Base-by-base conservation (phyloP, 2,113 vertebrate species). In the Epinephelus moara region DNA sequence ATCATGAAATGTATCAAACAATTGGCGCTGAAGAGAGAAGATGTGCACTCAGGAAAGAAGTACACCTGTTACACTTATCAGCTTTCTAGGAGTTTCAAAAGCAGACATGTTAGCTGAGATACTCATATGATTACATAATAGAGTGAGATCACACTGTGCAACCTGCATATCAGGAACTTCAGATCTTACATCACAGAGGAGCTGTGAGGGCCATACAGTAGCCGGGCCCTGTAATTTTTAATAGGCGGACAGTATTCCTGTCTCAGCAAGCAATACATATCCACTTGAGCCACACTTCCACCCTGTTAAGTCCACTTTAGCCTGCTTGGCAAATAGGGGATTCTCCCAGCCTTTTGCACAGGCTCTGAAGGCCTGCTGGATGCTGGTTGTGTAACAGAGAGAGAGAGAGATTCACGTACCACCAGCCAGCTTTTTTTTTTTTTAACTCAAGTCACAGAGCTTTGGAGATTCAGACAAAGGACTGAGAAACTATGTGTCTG, bases 251-350 rank as follows among this genome's bases (percentile, higher is more conserved):
- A 78, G 37, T 71, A 67, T 82, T 88, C 76, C 62, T 77, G 53
- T 85, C 78, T 85, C 76, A 78, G 86, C 55, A 67, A 75, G 80
- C 69, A 76, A 75, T 79, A 71, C 17, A 81, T 64, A 84, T 77
- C 56, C 82, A 86, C 90, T 92, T 70, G 77, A 91, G 84, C 77
- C 84, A 90, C 66, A 86, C 86, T 81, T 84, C 85, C 67, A 87
- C 57, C 55, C 71, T 72, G 80, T 78, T 90, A 88, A 92, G 77
- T 88, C 84, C 78, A 88, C 86, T 89, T 89, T 75, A 87, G 85
- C 75, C 79, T 4, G 12, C 72, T 79, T 84, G 90, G 83, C 86
- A 90, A 92, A 92, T 25, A 15, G 21, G 27, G 83, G 82, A 84
- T 83, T 89, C 84, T 91, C 81, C 82, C 78, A 85, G 83, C 72